Percentiles rank a stretch among this genome's conserved stretches.
These are phyloP conservation scores for Chelmon rostratus DNA, from an alignment of 2,797 vertebrate species.

Conservation along the genomic window DNA sequence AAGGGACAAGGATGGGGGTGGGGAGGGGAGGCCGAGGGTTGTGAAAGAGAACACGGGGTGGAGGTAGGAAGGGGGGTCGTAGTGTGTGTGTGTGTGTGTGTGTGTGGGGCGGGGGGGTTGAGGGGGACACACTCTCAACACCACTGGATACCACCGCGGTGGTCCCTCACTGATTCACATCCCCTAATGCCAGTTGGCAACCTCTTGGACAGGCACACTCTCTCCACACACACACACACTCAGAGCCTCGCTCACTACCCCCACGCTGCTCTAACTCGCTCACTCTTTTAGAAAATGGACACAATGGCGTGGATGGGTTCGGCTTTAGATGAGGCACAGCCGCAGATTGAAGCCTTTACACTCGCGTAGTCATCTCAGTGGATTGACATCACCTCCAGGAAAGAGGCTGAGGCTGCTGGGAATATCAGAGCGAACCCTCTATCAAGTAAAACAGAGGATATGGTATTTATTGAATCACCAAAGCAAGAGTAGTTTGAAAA, in stretches of 20 bases:
- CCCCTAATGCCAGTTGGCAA: conserved; percentile 83
- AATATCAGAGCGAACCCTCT: conserved; percentile 28
- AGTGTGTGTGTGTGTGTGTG: conserved; percentile 11
- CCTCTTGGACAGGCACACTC: conserved; percentile 73
- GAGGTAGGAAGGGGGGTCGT: conserved; percentile 8
- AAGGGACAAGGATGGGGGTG: conserved; percentile 69
- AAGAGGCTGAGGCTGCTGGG: conserved; percentile 44
- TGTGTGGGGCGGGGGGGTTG: not conserved
- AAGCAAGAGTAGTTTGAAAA: not conserved
- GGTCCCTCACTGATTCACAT: conserved; percentile 78
- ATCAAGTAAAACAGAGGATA: conserved; percentile 9
- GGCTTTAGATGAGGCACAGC: conserved; percentile 59
- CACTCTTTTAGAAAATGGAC: conserved; percentile 70
- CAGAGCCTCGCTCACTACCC: conserved; percentile 41
- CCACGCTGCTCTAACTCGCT: conserved; percentile 47
- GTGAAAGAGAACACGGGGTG: conserved; percentile 62
- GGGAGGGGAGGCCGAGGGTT: conserved; percentile 12
- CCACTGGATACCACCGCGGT: conserved; percentile 76
- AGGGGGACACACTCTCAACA: conserved; percentile 54
- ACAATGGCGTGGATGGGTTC: conserved; percentile 69
- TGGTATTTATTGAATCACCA: conserved; percentile 24
- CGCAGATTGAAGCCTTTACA: conserved; percentile 67
- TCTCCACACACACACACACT: conserved; percentile 36
- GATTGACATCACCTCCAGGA: conserved; percentile 66
- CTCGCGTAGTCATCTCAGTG: conserved; percentile 48